A percentile compares a stretch with the other conserved stretches of the same genome.
phyloP scores from a whole-genome alignment of 1,140 invertebrate genomes.

The Drosophila sp. region DNA sequence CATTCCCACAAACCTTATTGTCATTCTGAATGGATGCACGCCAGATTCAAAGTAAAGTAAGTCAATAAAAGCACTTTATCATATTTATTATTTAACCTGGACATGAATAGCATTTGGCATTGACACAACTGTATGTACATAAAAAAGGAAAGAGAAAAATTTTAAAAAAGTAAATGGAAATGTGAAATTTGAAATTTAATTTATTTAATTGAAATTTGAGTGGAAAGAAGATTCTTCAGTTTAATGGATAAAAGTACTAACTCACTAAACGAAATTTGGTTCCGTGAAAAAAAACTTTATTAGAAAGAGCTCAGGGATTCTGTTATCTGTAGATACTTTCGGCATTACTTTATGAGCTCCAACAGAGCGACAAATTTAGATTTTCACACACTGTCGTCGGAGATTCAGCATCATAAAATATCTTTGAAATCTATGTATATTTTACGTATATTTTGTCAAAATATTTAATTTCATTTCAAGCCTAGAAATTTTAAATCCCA shows the following conservation, averaged over 20 bases:
- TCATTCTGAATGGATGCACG: too few relatives aligned
- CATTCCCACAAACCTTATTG: too few relatives aligned
- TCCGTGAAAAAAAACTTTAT: too few relatives aligned
- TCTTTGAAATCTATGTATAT: not conserved
- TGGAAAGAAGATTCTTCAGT: too few relatives aligned
- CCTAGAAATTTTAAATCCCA: not conserved
- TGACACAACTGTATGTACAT: not conserved
- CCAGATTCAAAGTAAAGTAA: not conserved
- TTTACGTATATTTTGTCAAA: not conserved
- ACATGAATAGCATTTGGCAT: not conserved
- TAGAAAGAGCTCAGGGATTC: too few relatives aligned
- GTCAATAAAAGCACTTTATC: not conserved
- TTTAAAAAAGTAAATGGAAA: too few relatives aligned
- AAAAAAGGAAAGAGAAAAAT: too few relatives aligned
- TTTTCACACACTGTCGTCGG: not conserved
- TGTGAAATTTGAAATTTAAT: too few relatives aligned
- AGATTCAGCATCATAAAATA: not conserved
- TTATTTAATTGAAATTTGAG: too few relatives aligned
- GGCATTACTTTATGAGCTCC: not conserved
- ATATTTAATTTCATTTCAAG: too few relatives aligned
- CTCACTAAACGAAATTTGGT: too few relatives aligned
- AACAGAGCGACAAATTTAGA: constrained; percentile 3
- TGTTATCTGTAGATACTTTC: not conserved
- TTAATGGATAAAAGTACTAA: too few relatives aligned
- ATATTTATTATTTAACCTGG: not conserved